Evolutionary conservation across 1,140 invertebrate species (phyloP).

Genomic region (Sitobion miscanthi): DNA sequence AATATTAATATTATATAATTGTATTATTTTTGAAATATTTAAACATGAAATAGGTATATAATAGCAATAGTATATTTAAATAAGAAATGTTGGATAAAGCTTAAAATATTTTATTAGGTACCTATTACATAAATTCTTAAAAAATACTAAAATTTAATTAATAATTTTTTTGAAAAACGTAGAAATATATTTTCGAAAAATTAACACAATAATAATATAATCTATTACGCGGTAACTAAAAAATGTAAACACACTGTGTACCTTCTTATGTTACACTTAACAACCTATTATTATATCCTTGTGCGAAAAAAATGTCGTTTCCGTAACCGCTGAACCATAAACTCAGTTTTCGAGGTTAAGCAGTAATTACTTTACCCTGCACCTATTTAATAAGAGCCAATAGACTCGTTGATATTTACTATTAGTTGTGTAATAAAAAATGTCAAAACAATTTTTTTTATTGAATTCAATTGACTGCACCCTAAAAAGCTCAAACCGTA

Average conservation of each 20-base stretch:
- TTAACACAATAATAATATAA: neutral
- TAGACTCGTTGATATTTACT: neutral
- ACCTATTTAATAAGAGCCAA: constrained; percentile 25
- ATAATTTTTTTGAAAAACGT: no score
- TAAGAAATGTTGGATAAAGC: no score
- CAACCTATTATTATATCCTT: neutral
- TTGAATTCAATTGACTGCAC: constrained; percentile 40
- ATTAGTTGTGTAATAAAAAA: constrained; percentile 30
- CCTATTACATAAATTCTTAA: no score
- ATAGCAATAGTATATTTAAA: no score
- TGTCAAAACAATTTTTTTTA: constrained; percentile 12
- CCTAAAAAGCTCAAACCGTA: neutral
- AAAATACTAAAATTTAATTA: no score
- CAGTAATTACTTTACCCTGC: constrained; percentile 5
- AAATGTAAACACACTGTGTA: neutral
- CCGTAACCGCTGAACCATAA: constrained; percentile 34
- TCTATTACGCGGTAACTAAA: neutral
- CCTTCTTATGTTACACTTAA: neutral
- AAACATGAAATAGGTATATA: no score
- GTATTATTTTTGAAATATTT: neutral
- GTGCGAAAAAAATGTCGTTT: neutral
- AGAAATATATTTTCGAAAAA: no score
- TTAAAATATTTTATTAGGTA: no score
- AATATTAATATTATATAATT: no score
- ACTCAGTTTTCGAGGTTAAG: neutral